Conservation (phyloP, 2,113 vertebrate genomes). For the Halichoerus grypus region DNA sequence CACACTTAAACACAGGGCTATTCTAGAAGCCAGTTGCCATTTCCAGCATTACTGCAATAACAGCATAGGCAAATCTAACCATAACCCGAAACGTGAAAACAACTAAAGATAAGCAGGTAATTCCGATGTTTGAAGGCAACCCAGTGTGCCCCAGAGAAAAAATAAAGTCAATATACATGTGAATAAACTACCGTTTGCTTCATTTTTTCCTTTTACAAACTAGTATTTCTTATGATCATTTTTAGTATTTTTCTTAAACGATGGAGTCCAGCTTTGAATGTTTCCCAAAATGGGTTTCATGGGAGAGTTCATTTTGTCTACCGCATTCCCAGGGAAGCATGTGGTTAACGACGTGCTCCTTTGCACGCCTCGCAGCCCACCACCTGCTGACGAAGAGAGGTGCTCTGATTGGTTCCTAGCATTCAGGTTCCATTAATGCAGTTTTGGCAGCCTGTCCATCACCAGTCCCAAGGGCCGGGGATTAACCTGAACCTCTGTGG, state of each 20-base stretch:
- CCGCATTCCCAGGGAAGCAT: constrained; percentile 24
- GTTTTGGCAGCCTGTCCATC: constrained; percentile 54
- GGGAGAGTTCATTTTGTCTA: constrained; percentile 55
- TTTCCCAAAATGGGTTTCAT: constrained; percentile 6
- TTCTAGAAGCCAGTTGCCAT: neutral
- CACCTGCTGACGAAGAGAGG: neutral
- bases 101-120: neutral
- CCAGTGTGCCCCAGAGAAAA: neutral
- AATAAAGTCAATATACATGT: neutral
- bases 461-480: neutral
- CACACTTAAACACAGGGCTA: neutral
- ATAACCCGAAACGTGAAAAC: neutral
- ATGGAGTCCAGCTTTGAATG: constrained; percentile 29
- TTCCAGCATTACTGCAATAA: neutral
- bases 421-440: constrained; percentile 29
- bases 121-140: neutral
- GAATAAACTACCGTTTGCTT: constrained; percentile 10
- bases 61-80: neutral
- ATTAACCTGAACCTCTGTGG: constrained; percentile 22
- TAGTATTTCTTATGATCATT: constrained; percentile 40
- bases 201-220: neutral
- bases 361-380: neutral
- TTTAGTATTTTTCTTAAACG: neutral
- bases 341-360: constrained; percentile 29
- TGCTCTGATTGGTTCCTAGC: constrained; percentile 32